These are phyloP conservation scores for Falco berigora DNA, from an alignment of 2,797 vertebrate genomes.

Conservation along the genomic window DNA sequence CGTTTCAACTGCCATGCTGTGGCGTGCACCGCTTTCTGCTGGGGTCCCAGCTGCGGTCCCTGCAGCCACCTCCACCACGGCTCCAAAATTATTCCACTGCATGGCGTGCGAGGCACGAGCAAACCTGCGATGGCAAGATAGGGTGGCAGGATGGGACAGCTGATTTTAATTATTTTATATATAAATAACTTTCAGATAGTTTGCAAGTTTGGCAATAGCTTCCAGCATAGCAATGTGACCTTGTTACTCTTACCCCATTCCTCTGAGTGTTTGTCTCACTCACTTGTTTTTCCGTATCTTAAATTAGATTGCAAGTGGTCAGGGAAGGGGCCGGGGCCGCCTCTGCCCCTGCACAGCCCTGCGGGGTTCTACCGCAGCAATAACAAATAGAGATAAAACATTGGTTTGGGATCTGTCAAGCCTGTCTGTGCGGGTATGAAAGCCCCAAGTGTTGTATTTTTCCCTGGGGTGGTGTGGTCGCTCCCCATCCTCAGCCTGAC, in stretches of 20 bases:
- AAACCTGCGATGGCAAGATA: background rate
- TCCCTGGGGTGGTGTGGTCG: rapidly evolving
- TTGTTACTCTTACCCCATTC: slow-evolving; percentile 48
- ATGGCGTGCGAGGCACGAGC: background rate
- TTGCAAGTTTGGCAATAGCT: slow-evolving; percentile 55
- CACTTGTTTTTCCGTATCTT: slow-evolving; percentile 45
- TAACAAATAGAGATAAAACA: background rate
- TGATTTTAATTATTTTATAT: slow-evolving; percentile 63
- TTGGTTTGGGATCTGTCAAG: background rate
- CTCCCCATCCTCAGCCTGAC: background rate
- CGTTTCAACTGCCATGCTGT: rapidly evolving
- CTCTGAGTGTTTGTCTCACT: slow-evolving; percentile 31
- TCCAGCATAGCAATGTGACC: slow-evolving; percentile 33
- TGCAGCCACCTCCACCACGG: background rate
- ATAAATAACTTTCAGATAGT: slow-evolving; percentile 54
- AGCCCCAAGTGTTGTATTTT: background rate
- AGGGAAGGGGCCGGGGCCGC: background rate
- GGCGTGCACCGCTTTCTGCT: rapidly evolving
- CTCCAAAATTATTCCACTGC: background rate
- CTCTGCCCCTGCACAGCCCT: background rate
- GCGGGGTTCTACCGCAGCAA: background rate
- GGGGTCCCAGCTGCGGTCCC: rapidly evolving
- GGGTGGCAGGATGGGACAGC: slow-evolving; percentile 17
- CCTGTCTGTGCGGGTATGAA: background rate
- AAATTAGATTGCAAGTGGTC: slow-evolving; percentile 51